Evolutionary conservation across 2,888 invertebrate genomes (phyloP), one percentile per base, ranked within the genome.

Genomic region (Caenorhabditis macrosperma): DNA sequence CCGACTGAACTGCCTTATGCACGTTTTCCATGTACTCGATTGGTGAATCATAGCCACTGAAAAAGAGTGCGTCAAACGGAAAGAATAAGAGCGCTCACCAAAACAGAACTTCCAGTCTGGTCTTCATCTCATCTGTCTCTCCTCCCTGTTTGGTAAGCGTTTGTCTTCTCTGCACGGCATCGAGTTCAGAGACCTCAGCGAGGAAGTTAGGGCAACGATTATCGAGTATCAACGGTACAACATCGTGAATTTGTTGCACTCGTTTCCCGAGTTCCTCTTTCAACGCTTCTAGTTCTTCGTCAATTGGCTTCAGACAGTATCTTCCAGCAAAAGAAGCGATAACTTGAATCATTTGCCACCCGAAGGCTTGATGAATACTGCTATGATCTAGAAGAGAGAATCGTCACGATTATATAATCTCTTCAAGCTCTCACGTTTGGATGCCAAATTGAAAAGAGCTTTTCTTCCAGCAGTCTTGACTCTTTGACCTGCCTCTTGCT

Each of bases 401-500:
- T 12, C n/a, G 54, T 54, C 20, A 28, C 9, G 15, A 30, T 17
- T 15, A 30, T 12, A 24, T 10, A 44, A 59, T 24, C 30, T 50
- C 20, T 15, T 6, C 2, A 57, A 69, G 46, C 6, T 33, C 60
- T 30, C 7, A 64, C 64, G 57, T 17, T 50, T 30, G 0, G 76
- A 67, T 12, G 50, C 30, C 15, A 76, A 0, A 55, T 68, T 61
- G 55, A 68, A 76, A 0, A 76, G 48, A 26, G 57, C 46, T 17
- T 41, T 48, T 33, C 61, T 67, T 1, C 50, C 48, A 9, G 50
- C 61, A 15, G 41, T 60, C 17, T 33, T 67, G 20, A 76, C 44
- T 6, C 48, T 50, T 20, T n/a, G 6, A 2, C 5, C 17, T 4
- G 66, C 59, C 20, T 66, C 66, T 9, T 33, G 5, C 22, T 75